Evolutionary conservation across 2,797 vertebrate genomes (phyloP).

Genomic region (Sparidentex hasta): DNA sequence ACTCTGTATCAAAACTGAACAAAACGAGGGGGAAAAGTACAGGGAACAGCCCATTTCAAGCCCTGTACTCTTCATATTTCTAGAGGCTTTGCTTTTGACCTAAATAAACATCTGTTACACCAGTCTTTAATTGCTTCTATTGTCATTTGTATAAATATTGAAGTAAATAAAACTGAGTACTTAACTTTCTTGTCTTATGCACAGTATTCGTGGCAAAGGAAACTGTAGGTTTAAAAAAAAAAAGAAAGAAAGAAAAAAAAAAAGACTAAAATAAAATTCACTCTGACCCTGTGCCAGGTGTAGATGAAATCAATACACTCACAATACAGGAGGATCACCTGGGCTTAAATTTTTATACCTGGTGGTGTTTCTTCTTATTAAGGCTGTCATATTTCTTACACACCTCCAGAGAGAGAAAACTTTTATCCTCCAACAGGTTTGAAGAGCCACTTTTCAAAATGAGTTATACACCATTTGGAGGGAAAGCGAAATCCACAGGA

Average conservation of each 20-base stretch:
- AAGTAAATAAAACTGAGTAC: conserved; percentile 63
- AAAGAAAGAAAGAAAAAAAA: too few species aligned
- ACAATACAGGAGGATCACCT: conserved; percentile 43
- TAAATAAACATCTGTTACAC: conserved; percentile 62
- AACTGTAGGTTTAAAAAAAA: conserved; percentile 7
- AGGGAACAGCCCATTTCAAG: conserved; percentile 59
- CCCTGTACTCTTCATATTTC: conserved; percentile 60
- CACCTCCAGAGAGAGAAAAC: conserved; percentile 50
- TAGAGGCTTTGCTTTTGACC: conserved; percentile 75
- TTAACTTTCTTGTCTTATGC: conserved; percentile 41
- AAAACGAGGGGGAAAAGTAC: conserved; percentile 30
- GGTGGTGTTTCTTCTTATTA: conserved; percentile 69
- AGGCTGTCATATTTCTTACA: conserved; percentile 61
- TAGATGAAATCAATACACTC: conserved; percentile 50
- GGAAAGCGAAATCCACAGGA: conserved; percentile 59
- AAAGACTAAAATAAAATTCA: conserved; percentile 9
- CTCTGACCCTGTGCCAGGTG: conserved; percentile 40
- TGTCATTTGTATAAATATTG: conserved; percentile 67
- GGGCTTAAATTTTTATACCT: conserved; percentile 43
- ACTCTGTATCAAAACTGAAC: conserved; percentile 65
- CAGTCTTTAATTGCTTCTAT: conserved; percentile 70
- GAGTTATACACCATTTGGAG: conserved; percentile 41
- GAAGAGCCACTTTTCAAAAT: conserved; percentile 71
- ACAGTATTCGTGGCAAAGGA: conserved; percentile 53
- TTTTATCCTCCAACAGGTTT: conserved; percentile 20